phyloP scores from a whole-genome alignment of 2,888 invertebrate species.

The Dioctria rufipes region DNA sequence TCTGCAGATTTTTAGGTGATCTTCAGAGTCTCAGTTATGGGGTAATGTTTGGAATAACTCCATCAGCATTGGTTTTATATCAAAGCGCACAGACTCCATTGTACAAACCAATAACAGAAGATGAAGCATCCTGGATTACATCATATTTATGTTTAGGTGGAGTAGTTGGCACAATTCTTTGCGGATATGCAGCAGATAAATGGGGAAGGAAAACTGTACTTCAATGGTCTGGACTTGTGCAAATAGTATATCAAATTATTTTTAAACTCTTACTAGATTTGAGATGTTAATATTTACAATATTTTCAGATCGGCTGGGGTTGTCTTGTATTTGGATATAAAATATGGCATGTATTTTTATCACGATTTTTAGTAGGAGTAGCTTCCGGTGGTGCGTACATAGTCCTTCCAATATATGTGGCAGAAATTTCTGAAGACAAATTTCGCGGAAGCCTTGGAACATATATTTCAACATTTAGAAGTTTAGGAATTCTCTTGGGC shows the following conservation, averaged over 20 bases:
- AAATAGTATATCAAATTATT: conserved; percentile 63
- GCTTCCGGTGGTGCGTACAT: conserved; percentile 66
- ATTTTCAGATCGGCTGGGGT: conserved; percentile 65
- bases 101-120: conserved; percentile 61
- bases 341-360: conserved; percentile 66
- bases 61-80: conserved; percentile 65
- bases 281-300: neutral
- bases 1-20: conserved; percentile 62
- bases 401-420: conserved; percentile 66
- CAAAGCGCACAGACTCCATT: conserved; percentile 64
- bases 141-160: conserved; percentile 66
- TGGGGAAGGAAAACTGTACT: conserved; percentile 66
- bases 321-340: conserved; percentile 67
- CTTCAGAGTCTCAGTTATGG: conserved; percentile 68
- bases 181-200: conserved; percentile 63
- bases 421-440: conserved; percentile 65
- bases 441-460: conserved; percentile 61
- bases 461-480: conserved; percentile 64
- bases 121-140: conserved; percentile 64
- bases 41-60: conserved; percentile 67
- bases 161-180: conserved; percentile 64
- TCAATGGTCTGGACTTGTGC: conserved; percentile 65
- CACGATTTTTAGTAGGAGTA: conserved; percentile 65
- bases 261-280: neutral
- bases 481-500: conserved; percentile 65